phyloP scores from a whole-genome alignment of 1,140 invertebrate genomes.

The Meloidogyne hapla region DNA sequence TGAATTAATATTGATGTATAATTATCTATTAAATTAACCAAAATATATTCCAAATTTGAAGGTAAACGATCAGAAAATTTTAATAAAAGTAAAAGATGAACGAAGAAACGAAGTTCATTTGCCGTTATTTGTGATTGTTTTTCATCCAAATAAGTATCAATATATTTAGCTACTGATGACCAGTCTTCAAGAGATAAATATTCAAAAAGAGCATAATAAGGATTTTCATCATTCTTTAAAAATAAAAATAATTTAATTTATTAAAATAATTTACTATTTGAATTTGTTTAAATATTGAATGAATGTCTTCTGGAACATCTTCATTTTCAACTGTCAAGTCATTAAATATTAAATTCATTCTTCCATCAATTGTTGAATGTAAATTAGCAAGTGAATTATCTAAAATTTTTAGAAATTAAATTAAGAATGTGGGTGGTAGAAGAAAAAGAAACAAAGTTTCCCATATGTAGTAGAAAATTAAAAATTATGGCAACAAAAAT shows the following conservation, averaged over 20 bases:
- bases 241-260: background rate
- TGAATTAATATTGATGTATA: constrained; percentile 27
- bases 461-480: too few species aligned
- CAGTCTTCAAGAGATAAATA: constrained; percentile 34
- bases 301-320: constrained; percentile 27
- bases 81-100: constrained; percentile 38
- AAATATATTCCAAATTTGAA: constrained; percentile 1
- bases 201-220: constrained; percentile 35
- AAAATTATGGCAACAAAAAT: too few species aligned
- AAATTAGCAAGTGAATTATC: constrained; percentile 26
- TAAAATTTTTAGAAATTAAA: background rate
- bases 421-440: too few species aligned
- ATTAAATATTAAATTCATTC: constrained; percentile 21
- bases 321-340: constrained; percentile 12
- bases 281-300: constrained; percentile 23
- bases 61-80: constrained; percentile 24
- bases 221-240: constrained; percentile 22
- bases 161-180: constrained; percentile 15
- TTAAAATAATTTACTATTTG: constrained; percentile 3
- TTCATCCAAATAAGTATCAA: constrained; percentile 19
- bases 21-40: constrained; percentile 27
- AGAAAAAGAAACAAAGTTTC: too few species aligned
- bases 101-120: constrained; percentile 44
- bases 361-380: constrained; percentile 30
- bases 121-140: constrained; percentile 16